Base-by-base conservation (phyloP, 2,888 invertebrate species). In the Rotaria macrura region DNA sequence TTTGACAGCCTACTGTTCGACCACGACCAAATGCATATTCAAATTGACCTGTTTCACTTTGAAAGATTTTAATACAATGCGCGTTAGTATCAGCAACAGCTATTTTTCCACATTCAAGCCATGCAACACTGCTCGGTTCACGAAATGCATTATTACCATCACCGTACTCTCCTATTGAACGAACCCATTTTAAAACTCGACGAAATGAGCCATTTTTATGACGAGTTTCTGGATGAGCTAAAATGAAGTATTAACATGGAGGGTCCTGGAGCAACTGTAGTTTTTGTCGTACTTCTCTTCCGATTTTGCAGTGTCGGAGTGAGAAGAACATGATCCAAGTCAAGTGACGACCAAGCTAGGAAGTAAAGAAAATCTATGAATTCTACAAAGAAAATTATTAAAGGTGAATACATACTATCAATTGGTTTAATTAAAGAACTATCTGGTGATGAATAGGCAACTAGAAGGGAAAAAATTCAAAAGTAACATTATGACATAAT, bases 1-100 rank as follows among this genome's bases (percentile, higher is more conserved):
- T 65, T 65, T 65, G 65, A 65, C 65, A 65, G 20, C 65, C 65
- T 14, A 65, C 7, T 65, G 65, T 65, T 65, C 65, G 34, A 34
- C 65, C 65, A 65, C 65, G 65, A 65, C 65, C 65, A 65, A 65
- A 65, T 34, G 65, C 34, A 65, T 65, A 65, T 65, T 65, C 65
- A 29, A 65, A 65, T 34, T 65, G 65, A 20, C 65, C 65, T 34
- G 65, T 65, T 65, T 65, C 65, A 34, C 65, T 65, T 17, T 65
- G 14, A 20, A 65, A 65, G 0, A 65, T 34, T 65, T 47, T 47
- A 47, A 34, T 65, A 65, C 65, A 34, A 65, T 34, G 34, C 34
- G 20, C 34, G 20, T 65, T 65, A 1, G 65, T 65, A 34, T 34
- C 34, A 34, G 25, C 65, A 14, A 65, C 65, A 65, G 65, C 65